A percentile compares a stretch with the other conserved stretches of the same genome.
phyloP scores from a whole-genome alignment of 2,113 vertebrate species.

The Ptilonorhynchus violaceus region DNA sequence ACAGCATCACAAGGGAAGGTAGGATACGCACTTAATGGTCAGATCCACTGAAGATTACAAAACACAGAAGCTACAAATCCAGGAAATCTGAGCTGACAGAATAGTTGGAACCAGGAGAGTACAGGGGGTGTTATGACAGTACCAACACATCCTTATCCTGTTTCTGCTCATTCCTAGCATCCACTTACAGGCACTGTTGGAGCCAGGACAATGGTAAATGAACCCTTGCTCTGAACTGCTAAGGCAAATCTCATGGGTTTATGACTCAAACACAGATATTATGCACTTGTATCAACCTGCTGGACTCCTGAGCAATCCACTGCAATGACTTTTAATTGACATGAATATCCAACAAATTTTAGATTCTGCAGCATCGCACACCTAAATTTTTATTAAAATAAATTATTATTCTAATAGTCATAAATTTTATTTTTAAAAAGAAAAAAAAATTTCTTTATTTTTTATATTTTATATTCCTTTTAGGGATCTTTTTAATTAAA shows the following conservation, averaged over 20 bases:
- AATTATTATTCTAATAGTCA: not conserved
- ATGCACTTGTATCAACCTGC: not conserved
- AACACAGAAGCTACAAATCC: not conserved
- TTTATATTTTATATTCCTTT: not conserved
- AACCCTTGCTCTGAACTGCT: not conserved
- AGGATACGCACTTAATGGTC: not conserved
- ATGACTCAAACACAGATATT: not conserved
- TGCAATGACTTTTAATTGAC: not conserved
- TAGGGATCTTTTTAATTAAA: not conserved
- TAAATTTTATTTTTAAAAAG: not conserved
- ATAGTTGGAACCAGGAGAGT: not conserved
- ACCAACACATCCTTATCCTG: not conserved
- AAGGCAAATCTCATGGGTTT: not conserved
- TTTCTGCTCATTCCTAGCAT: not conserved
- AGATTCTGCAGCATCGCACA: not conserved
- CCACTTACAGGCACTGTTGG: not conserved
- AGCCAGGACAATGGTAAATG: not conserved
- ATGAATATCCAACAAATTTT: not conserved
- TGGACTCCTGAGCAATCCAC: not conserved
- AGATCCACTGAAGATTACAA: not conserved
- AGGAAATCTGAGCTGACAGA: not conserved
- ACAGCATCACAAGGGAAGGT: not conserved
- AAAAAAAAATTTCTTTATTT: not conserved
- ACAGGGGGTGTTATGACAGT: not conserved
- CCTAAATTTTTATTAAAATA: not conserved